These are phyloP conservation scores for Trogon surrucura DNA, from an alignment of 2,113 vertebrate genomes.

Conservation along the genomic window DNA sequence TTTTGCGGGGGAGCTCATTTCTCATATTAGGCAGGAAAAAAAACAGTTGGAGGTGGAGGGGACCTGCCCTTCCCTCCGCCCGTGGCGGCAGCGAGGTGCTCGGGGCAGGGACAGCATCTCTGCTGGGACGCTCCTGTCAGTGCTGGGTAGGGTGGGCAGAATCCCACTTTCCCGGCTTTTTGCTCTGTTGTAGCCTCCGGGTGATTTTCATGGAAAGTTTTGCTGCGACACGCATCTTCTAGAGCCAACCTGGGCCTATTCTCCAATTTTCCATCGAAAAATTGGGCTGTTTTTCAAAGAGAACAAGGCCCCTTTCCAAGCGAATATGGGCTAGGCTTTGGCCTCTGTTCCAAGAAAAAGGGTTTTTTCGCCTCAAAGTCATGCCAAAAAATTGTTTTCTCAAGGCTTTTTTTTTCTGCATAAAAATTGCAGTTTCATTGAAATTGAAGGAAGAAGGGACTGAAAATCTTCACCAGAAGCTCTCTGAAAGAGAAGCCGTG, in stretches of 20 bases:
- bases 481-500: background rate
- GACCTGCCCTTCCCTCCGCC: background rate
- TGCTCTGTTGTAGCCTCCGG: background rate
- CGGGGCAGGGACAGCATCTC: background rate
- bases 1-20: background rate
- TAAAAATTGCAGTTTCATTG: conserved; percentile 9
- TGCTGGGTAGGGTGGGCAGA: fast-evolving
- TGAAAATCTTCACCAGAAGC: background rate
- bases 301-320: conserved; percentile 28
- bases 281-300: conserved; percentile 31
- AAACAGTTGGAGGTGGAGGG: fast-evolving
- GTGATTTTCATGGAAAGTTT: conserved; percentile 11
- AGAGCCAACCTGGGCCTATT: background rate
- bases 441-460: background rate
- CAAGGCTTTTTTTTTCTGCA: background rate
- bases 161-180: conserved; percentile 4
- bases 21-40: background rate
- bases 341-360: conserved; percentile 30
- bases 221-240: fast-evolving
- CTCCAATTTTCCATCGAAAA: conserved; percentile 43
- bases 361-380: conserved; percentile 24
- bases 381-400: conserved; percentile 1
- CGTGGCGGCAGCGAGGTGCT: fast-evolving
- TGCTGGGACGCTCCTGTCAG: fast-evolving
- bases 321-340: background rate